These are phyloP conservation scores for Limnothrissa miodon DNA, from an alignment of 2,113 vertebrate species.

Conservation along the genomic window DNA sequence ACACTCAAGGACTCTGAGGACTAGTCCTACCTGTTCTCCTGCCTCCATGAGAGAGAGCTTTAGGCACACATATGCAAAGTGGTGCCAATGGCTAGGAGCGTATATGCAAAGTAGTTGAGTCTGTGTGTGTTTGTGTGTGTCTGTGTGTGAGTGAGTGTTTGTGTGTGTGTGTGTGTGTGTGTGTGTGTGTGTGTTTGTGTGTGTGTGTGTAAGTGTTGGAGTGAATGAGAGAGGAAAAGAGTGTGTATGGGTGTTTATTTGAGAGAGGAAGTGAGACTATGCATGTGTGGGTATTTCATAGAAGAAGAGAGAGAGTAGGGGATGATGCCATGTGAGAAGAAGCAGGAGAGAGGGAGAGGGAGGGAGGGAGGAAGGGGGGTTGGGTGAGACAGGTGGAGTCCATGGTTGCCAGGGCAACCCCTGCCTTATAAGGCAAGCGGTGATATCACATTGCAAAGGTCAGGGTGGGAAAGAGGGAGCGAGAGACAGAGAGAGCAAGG, in stretches of 20 bases:
- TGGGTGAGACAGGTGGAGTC: constrained; percentile 85
- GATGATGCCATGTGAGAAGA: constrained; percentile 13
- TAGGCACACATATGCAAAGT: background rate
- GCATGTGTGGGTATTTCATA: constrained; percentile 40
- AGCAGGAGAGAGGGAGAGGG: background rate
- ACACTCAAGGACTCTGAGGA: background rate
- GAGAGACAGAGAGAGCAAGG: constrained; percentile 42
- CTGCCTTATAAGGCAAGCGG: constrained; percentile 73
- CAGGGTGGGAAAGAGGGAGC: constrained; percentile 52
- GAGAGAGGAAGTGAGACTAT: constrained; percentile 7
- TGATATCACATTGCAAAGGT: constrained; percentile 80
- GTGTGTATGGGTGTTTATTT: constrained; percentile 26
- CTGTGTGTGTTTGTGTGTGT: background rate
- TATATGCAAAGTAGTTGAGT: constrained; percentile 21
- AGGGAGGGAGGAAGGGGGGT: constrained; percentile 60
- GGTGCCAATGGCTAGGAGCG: background rate
- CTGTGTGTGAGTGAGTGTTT: background rate
- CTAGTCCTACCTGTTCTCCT: background rate
- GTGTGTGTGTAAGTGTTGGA: constrained; percentile 35
- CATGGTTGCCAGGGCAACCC: constrained; percentile 80
- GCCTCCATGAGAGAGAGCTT: background rate
- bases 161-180: constrained; percentile 23
- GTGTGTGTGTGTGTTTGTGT: constrained; percentile 30
- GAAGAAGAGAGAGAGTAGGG: constrained; percentile 32
- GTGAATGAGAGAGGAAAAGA: constrained; percentile 24